phyloP scores from a whole-genome alignment of 2,888 invertebrate species.

The Monopis laevigella region DNA sequence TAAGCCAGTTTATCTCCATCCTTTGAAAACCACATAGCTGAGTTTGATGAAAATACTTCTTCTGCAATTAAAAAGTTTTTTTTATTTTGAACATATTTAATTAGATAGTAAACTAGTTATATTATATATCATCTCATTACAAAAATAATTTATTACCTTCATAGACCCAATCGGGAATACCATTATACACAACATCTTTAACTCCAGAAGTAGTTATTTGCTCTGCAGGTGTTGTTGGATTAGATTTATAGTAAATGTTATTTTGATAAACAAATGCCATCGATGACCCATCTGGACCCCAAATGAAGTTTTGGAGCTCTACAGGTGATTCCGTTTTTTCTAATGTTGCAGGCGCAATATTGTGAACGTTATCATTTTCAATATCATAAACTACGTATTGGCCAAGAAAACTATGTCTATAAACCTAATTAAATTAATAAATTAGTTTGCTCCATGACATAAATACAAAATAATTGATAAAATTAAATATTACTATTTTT shows the following conservation, averaged over 20 bases:
- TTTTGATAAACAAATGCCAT: constrained; percentile 78
- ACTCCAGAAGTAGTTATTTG: constrained; percentile 72
- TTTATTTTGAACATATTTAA: neutral
- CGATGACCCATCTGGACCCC: constrained; percentile 81
- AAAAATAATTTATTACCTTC: constrained; percentile 71
- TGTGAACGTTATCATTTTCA: constrained; percentile 43
- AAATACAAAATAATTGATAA: neutral
- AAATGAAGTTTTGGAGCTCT: constrained; percentile 74
- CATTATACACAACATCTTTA: constrained; percentile 76
- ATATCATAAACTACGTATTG: constrained; percentile 77
- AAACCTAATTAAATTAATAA: constrained; percentile 68
- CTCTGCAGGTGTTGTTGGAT: constrained; percentile 43
- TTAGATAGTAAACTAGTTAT: neutral
- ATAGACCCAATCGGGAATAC: constrained; percentile 95
- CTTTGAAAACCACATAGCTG: constrained; percentile 91
- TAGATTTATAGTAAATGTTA: constrained; percentile 79
- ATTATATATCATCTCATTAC: too few relatives aligned
- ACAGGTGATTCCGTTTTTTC: constrained; percentile 28
- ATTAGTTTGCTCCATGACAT: neutral
- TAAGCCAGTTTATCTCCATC: constrained; percentile 82
- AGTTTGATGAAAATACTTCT: constrained; percentile 86
- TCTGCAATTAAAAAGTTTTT: constrained; percentile 67
- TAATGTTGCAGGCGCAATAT: constrained; percentile 30
- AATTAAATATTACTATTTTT: neutral
- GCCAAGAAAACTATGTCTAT: constrained; percentile 81